Conservation (phyloP, 2,113 vertebrate species). For the Sula dactylatra region DNA sequence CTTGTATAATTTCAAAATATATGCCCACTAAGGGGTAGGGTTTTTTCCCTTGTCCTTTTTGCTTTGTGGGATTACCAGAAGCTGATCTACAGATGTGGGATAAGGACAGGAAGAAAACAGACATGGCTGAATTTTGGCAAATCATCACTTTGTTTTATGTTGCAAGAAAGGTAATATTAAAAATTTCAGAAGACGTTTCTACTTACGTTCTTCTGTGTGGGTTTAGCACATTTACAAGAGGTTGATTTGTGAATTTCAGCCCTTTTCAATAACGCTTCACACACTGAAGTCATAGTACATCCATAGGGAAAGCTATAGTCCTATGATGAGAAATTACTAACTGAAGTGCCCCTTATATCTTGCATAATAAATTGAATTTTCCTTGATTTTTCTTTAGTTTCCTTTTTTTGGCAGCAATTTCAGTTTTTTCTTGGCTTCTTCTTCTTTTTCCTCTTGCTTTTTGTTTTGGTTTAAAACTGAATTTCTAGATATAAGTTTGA, state of each 20-base stretch:
- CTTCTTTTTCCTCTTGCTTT: not conserved
- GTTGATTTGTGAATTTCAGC: not conserved
- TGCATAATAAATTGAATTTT: not conserved
- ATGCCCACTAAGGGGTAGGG: not conserved
- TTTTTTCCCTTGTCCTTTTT: not conserved
- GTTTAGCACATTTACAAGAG: not conserved
- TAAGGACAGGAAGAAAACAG: not conserved
- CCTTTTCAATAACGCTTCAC: not conserved
- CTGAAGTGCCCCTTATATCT: not conserved
- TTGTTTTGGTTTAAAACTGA: not conserved
- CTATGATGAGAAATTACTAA: not conserved
- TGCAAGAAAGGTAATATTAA: not conserved
- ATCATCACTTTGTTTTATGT: not conserved
- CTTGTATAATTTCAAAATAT: not conserved
- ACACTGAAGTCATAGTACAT: not conserved
- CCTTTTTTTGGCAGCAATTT: not conserved
- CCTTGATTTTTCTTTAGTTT: not conserved
- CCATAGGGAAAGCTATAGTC: not conserved
- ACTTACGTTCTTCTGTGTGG: not conserved
- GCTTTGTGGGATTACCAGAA: not conserved
- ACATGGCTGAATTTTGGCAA: not conserved
- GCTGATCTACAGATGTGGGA: not conserved
- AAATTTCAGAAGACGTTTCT: not conserved
- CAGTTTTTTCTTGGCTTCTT: not conserved
- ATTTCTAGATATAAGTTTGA: not conserved